These are phyloP conservation scores for Brachionus rubens DNA, from an alignment of 1,140 invertebrate genomes.

Conservation along the genomic window DNA sequence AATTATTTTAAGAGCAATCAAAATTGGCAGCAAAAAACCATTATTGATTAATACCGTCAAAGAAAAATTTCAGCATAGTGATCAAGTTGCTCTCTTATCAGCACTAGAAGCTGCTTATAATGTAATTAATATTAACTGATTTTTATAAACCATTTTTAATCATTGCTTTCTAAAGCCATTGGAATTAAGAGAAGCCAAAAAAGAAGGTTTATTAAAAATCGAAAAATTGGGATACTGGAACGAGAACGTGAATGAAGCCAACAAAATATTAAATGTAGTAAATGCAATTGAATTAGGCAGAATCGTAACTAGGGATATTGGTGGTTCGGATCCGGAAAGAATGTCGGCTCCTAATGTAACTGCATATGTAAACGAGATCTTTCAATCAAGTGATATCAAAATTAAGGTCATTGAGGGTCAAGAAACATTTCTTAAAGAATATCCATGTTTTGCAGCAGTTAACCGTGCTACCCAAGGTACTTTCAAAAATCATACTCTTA, in stretches of 20 bases:
- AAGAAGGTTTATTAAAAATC: background rate
- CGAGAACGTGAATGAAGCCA: background rate
- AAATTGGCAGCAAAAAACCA: constrained; percentile 41
- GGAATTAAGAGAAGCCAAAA: constrained; percentile 33
- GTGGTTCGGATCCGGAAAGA: constrained; percentile 83
- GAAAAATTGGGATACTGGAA: constrained; percentile 20
- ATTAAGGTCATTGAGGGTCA: constrained; percentile 50
- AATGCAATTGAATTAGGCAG: constrained; percentile 43
- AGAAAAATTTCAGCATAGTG: constrained; percentile 10
- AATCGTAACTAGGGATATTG: constrained; percentile 70
- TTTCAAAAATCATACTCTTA: background rate
- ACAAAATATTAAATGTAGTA: background rate
- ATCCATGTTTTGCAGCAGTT: constrained; percentile 83
- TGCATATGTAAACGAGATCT: constrained; percentile 72
- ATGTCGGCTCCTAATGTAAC: constrained; percentile 80
- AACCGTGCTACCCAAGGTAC: constrained; percentile 73
- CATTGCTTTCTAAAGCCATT: constrained; percentile 1
- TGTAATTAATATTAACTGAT: background rate
- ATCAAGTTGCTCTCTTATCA: background rate
- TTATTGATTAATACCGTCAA: background rate
- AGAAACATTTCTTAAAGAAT: constrained; percentile 69
- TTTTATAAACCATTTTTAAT: background rate
- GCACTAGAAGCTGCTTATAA: constrained; percentile 39
- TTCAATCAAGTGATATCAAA: constrained; percentile 55
- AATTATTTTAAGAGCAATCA: constrained; percentile 8